Percentiles rank a stretch among this genome's conserved stretches.
Evolutionary conservation across 2,888 invertebrate species (phyloP).

Genomic region (Clunio marinus): DNA sequence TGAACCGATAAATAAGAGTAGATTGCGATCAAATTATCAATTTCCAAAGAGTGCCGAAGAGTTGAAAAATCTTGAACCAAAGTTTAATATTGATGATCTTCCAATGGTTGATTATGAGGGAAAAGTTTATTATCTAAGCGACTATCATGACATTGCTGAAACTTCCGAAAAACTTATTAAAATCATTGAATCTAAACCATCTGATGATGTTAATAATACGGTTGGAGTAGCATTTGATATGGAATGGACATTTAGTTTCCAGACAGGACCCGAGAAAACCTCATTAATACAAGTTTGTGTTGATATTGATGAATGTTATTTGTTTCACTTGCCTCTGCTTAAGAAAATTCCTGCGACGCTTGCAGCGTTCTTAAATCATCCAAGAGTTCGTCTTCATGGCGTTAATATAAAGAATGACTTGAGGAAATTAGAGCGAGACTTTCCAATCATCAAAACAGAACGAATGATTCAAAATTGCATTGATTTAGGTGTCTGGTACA

Average conservation of each 20-base stretch:
- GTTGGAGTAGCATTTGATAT: constrained; percentile 61
- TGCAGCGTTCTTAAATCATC: constrained; percentile 55
- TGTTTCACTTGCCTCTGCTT: constrained; percentile 57
- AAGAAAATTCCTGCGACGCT: constrained; percentile 57
- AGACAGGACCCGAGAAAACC: constrained; percentile 58
- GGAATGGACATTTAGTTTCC: constrained; percentile 63
- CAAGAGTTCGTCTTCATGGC: constrained; percentile 58
- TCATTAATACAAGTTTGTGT: constrained; percentile 61
- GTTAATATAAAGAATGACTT: constrained; percentile 63
- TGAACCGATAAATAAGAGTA: not conserved
- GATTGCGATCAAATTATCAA: not conserved
- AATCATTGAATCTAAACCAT: constrained; percentile 47
- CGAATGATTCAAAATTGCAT: constrained; percentile 57
- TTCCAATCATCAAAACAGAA: constrained; percentile 54
- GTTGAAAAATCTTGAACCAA: not conserved
- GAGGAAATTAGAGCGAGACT: constrained; percentile 60
- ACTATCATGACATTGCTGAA: constrained; percentile 52
- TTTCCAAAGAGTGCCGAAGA: not conserved
- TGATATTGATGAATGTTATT: constrained; percentile 54
- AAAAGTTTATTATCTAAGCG: constrained; percentile 47
- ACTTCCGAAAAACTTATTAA: constrained; percentile 53
- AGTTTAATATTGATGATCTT: constrained; percentile 39
- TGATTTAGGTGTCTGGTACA: constrained; percentile 58
- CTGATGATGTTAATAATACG: constrained; percentile 46
- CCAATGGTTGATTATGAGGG: constrained; percentile 46